Evolutionary conservation across 2,113 vertebrate genomes (phyloP).

Genomic region (Formicarius rufipectus): DNA sequence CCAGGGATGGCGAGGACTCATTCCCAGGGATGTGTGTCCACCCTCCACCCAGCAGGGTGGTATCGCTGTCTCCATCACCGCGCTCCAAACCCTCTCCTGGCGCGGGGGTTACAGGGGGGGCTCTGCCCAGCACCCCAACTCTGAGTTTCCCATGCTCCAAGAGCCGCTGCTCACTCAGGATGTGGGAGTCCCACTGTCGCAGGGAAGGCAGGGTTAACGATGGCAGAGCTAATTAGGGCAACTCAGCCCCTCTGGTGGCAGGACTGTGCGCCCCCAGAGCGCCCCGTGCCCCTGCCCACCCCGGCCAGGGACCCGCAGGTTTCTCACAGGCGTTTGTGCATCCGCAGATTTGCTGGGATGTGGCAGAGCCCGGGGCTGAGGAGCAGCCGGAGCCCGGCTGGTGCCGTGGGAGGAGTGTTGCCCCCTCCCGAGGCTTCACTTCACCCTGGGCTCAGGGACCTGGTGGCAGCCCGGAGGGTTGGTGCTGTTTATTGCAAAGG

Average conservation of each 20-base stretch:
- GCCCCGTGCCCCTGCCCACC: not conserved
- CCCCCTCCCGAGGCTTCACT: not conserved
- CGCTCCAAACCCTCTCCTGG: not conserved
- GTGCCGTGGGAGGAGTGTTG: not conserved
- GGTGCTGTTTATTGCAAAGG: not conserved
- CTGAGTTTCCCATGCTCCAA: accelerated
- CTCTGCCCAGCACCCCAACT: not conserved
- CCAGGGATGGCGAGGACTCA: not conserved
- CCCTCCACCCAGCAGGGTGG: not conserved
- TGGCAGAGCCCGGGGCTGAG: not conserved
- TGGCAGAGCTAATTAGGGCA: slow-evolving; percentile 17
- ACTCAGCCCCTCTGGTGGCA: not conserved
- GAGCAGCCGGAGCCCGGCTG: not conserved
- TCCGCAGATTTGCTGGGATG: not conserved
- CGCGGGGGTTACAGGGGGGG: accelerated
- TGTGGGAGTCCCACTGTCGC: accelerated
- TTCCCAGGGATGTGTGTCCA: not conserved
- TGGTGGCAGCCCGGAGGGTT: not conserved
- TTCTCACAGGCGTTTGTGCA: not conserved
- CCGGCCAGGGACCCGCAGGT: not conserved
- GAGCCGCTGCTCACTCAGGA: accelerated
- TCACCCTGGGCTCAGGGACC: not conserved
- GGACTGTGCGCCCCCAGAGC: not conserved
- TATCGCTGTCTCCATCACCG: accelerated
- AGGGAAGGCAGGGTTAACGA: not conserved